Conservation (phyloP, 2,888 invertebrate species). For the Agrypnus murinus region DNA sequence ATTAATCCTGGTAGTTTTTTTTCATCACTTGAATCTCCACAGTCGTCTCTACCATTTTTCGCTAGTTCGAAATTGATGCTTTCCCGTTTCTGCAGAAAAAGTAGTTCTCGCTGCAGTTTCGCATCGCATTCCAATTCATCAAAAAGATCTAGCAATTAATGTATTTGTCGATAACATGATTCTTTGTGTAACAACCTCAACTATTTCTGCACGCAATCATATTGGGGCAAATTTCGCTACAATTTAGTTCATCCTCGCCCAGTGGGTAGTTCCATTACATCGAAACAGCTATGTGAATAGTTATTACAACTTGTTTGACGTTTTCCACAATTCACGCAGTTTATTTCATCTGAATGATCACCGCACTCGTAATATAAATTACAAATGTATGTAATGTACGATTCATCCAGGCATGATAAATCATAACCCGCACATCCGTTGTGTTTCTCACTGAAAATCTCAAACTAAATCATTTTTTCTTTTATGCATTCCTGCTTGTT, state of each 20-base stretch:
- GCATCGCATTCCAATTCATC: constrained; percentile 58
- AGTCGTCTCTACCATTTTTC: constrained; percentile 56
- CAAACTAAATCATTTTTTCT: constrained; percentile 35
- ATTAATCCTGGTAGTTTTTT: constrained; percentile 14
- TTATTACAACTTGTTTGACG: constrained; percentile 48
- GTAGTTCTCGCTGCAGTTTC: constrained; percentile 53
- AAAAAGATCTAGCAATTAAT: constrained; percentile 55
- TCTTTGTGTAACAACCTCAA: constrained; percentile 51
- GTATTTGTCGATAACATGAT: constrained; percentile 55
- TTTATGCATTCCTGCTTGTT: constrained; percentile 1
- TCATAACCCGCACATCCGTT: constrained; percentile 43
- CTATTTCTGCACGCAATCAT: constrained; percentile 51
- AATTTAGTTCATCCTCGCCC: constrained; percentile 56
- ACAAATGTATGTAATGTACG: too few species aligned
- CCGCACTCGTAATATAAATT: constrained; percentile 53
- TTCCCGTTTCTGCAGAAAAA: constrained; percentile 57
- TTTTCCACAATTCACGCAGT: constrained; percentile 51
- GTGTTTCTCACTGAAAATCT: constrained; percentile 41
- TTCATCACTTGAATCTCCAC: constrained; percentile 59
- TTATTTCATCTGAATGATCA: constrained; percentile 57
- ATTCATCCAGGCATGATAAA: constrained; percentile 52
- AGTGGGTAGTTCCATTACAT: too few species aligned
- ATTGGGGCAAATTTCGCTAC: constrained; percentile 42
- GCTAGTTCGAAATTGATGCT: constrained; percentile 50
- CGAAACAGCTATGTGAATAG: constrained; percentile 39